These are phyloP conservation scores for Danionella cerebrum DNA, from an alignment of 2,113 vertebrate genomes.

Conservation along the genomic window DNA sequence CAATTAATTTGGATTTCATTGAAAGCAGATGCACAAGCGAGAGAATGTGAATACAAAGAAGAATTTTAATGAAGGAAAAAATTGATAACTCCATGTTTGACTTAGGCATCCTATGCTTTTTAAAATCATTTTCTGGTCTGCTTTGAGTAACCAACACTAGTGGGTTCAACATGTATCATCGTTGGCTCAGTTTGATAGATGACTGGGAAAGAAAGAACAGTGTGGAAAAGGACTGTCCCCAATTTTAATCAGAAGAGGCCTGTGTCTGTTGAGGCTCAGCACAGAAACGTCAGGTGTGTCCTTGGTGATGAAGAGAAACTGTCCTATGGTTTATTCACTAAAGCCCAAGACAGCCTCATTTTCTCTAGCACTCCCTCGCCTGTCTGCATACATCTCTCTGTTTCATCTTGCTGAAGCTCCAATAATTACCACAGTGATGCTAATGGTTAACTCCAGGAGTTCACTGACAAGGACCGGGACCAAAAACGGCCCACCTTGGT, in stretches of 20 bases:
- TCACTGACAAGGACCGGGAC: too few species aligned
- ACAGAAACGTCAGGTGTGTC: slow-evolving; percentile 22
- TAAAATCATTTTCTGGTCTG: too few species aligned
- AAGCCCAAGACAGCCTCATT: not conserved
- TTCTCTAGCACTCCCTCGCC: not conserved
- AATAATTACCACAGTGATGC: not conserved
- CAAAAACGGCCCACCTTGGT: too few species aligned
- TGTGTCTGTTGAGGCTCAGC: slow-evolving; percentile 17
- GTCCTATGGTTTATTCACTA: slow-evolving; percentile 27
- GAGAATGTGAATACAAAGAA: too few species aligned
- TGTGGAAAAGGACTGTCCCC: not conserved
- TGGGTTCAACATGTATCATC: too few species aligned
- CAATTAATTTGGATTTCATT: not conserved
- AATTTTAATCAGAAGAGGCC: slow-evolving; percentile 7
- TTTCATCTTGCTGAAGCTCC: not conserved
- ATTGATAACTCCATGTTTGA: too few species aligned
- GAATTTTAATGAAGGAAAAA: too few species aligned
- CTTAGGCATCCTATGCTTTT: too few species aligned
- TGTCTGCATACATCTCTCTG: not conserved
- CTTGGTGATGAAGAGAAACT: slow-evolving; percentile 17
- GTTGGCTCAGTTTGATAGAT: too few species aligned
- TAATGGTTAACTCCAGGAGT: too few species aligned
- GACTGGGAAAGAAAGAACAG: not conserved
- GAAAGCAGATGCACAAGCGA: too few species aligned
- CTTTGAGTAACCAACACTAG: too few species aligned